phyloP scores from a whole-genome alignment of 2,888 invertebrate species.

The Melipona beecheii region DNA sequence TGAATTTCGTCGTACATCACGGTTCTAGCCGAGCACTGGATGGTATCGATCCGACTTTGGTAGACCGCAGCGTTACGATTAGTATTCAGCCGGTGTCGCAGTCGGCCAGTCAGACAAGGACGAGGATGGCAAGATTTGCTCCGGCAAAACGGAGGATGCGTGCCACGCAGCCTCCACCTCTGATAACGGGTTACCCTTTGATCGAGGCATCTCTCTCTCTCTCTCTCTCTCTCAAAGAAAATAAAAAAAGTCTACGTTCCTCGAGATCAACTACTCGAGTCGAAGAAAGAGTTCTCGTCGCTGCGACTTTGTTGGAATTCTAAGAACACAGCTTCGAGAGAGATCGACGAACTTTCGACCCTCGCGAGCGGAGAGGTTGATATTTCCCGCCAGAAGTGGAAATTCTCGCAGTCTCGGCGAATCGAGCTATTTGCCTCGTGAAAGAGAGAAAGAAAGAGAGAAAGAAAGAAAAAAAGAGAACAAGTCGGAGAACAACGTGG shows the following conservation, averaged over 20 bases:
- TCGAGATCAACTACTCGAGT: neutral
- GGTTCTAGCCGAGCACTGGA: slow-evolving; percentile 40
- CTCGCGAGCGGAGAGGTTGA: neutral
- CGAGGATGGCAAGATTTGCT: slow-evolving; percentile 68
- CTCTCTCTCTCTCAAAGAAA: neutral
- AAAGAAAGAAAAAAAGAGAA: neutral
- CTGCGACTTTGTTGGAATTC: neutral
- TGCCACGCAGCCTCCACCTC: slow-evolving; percentile 15
- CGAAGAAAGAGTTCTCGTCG: neutral
- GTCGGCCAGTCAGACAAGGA: slow-evolving; percentile 74
- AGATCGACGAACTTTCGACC: neutral
- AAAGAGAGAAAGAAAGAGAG: no score
- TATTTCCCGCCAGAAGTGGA: neutral
- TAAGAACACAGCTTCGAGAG: neutral
- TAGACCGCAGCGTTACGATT: slow-evolving; percentile 73
- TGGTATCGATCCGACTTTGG: slow-evolving; percentile 76
- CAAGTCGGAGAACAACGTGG: neutral
- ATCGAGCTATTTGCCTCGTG: no score
- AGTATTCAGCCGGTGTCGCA: slow-evolving; percentile 77
- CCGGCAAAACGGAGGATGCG: slow-evolving; percentile 52
- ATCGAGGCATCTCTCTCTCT: slow-evolving; percentile 11
- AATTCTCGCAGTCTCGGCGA: neutral
- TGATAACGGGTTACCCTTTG: slow-evolving; percentile 37
- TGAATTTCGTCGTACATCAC: slow-evolving; percentile 49
- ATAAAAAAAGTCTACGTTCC: slow-evolving; percentile 12